phyloP scores from a whole-genome alignment of 2,888 invertebrate genomes.

The Lithosia quadra region DNA sequence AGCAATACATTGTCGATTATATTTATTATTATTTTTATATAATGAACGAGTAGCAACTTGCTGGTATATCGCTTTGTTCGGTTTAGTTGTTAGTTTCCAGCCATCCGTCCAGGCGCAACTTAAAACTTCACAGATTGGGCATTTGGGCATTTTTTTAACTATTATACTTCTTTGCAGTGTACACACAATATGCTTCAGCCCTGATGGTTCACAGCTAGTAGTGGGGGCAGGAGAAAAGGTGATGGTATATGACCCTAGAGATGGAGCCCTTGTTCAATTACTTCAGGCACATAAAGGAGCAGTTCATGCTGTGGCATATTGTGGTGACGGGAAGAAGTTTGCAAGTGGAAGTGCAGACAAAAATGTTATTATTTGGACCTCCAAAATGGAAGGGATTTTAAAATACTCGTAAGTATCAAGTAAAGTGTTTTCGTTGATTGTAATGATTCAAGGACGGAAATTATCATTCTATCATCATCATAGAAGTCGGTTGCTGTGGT shows the following conservation, averaged over 20 bases:
- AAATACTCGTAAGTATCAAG: constrained; percentile 94
- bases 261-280: constrained; percentile 96
- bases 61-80: no score
- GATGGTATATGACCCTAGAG: constrained; percentile 97
- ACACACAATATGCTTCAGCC: constrained; percentile 97
- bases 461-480: no score
- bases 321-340: constrained; percentile 97
- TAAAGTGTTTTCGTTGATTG: background rate
- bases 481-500: no score
- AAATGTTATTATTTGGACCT: constrained; percentile 99
- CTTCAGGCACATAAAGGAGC: constrained; percentile 98
- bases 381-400: constrained; percentile 97
- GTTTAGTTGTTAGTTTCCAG: no score
- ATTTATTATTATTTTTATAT: no score
- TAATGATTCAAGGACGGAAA: background rate
- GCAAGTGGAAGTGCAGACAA: constrained; percentile 99
- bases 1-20: no score
- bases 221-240: constrained; percentile 98
- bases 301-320: constrained; percentile 96
- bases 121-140: no score
- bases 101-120: no score
- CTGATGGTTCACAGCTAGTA: constrained; percentile 97
- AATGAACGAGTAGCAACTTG: no score
- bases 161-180: constrained; percentile 88
- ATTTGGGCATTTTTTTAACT: no score